Percentiles rank a stretch among this genome's conserved stretches.
phyloP scores from a whole-genome alignment of 2,888 invertebrate genomes.

The Marronus borbonicus region DNA sequence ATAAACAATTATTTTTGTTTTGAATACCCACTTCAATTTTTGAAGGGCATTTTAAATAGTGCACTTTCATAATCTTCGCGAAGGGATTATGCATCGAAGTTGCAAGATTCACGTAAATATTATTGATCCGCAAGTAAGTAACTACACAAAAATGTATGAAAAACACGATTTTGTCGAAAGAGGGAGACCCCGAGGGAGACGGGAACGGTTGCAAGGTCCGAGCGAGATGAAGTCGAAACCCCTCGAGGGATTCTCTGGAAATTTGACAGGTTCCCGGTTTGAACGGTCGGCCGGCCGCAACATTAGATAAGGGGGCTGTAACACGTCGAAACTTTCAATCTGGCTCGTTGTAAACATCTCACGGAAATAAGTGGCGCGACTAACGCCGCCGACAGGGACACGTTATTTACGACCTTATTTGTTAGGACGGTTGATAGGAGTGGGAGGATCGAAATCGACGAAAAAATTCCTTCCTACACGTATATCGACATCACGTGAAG shows the following conservation, averaged over 20 bases:
- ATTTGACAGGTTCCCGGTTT: constrained; percentile 59
- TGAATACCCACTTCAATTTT: too few relatives aligned
- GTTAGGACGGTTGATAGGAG: constrained; percentile 24
- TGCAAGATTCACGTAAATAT: too few relatives aligned
- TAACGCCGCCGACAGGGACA: constrained; percentile 34
- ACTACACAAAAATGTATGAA: constrained; percentile 15
- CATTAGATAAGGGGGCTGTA: constrained; percentile 49
- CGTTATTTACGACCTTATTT: constrained; percentile 45
- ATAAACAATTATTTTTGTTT: too few relatives aligned
- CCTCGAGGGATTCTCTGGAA: constrained; percentile 53
- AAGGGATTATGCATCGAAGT: too few relatives aligned
- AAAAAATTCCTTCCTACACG: background rate
- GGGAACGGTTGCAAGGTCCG: background rate
- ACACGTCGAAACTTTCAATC: constrained; percentile 49
- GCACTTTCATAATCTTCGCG: too few relatives aligned
- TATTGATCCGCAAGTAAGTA: background rate
- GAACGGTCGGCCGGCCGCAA: constrained; percentile 51
- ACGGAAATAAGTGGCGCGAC: constrained; percentile 32
- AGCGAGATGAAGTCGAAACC: constrained; percentile 36
- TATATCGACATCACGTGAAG: background rate
- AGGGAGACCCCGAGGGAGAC: constrained; percentile 10
- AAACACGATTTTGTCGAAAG: constrained; percentile 14
- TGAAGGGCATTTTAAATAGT: too few relatives aligned
- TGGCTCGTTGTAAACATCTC: constrained; percentile 39
- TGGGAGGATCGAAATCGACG: background rate